A percentile compares a stretch with the other conserved stretches of the same genome.
Evolutionary conservation across 2,113 vertebrate genomes (phyloP).

Genomic region (Lucifuga dentata): DNA sequence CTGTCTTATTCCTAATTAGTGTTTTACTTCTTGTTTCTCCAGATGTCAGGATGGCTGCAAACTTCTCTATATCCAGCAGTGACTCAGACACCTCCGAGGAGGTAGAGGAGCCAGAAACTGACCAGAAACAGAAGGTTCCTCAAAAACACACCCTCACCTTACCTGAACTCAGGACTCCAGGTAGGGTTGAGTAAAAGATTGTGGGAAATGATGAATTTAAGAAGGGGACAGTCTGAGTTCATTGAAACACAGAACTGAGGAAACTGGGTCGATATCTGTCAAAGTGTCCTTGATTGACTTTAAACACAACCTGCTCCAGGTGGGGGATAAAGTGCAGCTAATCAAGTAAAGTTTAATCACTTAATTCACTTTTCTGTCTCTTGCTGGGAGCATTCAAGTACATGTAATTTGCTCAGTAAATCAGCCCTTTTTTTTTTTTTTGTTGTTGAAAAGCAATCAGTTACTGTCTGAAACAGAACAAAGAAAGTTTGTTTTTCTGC

Average conservation of each 20-base stretch:
- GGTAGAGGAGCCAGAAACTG: slow-evolving; percentile 55
- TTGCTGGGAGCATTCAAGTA: neutral
- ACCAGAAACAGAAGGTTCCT: neutral
- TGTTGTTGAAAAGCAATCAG: too few relatives aligned
- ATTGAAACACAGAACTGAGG: too few relatives aligned
- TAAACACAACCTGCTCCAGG: neutral
- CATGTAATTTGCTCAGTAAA: too few relatives aligned
- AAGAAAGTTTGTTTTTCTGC: too few relatives aligned
- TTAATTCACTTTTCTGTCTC: neutral
- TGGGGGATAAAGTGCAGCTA: neutral
- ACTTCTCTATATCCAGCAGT: slow-evolving; percentile 79
- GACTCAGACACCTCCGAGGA: slow-evolving; percentile 81
- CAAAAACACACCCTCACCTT: slow-evolving; percentile 25
- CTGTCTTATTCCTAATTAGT: neutral
- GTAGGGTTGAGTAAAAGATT: slow-evolving; percentile 38
- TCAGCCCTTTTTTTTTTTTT: too few relatives aligned
- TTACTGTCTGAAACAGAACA: too few relatives aligned
- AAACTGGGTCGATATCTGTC: too few relatives aligned
- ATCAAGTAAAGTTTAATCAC: neutral
- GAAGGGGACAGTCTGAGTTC: too few relatives aligned
- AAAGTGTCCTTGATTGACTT: neutral
- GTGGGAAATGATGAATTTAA: too few relatives aligned
- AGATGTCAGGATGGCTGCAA: slow-evolving; percentile 80
- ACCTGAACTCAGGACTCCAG: slow-evolving; percentile 51
- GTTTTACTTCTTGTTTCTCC: slow-evolving; percentile 4